Conservation (phyloP, 2,113 vertebrate species). For the Opisthocomus hoazin region DNA sequence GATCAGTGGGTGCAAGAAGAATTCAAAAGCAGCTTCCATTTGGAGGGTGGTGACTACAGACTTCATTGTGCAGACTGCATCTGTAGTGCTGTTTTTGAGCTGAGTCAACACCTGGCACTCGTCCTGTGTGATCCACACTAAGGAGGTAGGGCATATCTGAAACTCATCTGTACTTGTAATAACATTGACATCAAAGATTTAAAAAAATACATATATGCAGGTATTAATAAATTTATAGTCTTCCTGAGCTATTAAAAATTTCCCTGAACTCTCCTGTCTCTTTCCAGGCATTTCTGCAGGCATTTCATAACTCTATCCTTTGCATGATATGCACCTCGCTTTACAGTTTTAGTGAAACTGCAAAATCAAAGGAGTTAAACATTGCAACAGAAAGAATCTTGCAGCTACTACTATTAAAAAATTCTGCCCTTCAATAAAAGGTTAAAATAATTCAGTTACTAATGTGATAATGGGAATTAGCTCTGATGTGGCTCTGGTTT, state of each 20-base stretch:
- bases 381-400: neutral
- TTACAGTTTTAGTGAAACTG: neutral
- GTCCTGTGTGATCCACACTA: neutral
- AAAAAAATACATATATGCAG: neutral
- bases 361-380: neutral
- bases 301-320: neutral
- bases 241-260: neutral
- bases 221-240: neutral
- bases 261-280: neutral
- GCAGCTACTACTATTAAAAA: neutral
- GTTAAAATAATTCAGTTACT: neutral
- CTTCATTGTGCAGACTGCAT: neutral
- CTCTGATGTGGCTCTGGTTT: neutral
- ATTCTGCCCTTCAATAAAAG: neutral
- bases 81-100: neutral
- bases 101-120: neutral
- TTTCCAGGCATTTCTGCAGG: neutral
- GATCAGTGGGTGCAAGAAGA: neutral
- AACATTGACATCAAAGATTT: neutral
- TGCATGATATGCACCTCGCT: fast-evolving
- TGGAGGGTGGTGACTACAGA: neutral
- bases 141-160: neutral
- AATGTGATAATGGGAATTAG: neutral
- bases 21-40: neutral
- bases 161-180: neutral